These are phyloP conservation scores for Vanessa tameamea DNA, from an alignment of 1,140 invertebrate genomes.

Conservation along the genomic window DNA sequence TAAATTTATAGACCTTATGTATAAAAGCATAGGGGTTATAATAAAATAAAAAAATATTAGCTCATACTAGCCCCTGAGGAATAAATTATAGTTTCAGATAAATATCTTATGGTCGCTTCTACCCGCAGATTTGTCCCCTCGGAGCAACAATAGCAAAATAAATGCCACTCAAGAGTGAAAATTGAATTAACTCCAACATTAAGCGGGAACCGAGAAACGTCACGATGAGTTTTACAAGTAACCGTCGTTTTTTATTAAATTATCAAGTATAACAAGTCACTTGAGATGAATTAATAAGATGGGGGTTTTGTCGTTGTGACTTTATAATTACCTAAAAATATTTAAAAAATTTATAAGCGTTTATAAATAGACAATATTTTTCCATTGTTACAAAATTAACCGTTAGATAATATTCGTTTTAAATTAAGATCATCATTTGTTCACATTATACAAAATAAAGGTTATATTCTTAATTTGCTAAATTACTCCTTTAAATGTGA, in stretches of 20 bases:
- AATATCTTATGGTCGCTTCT: constrained; percentile 51
- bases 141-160: constrained; percentile 54
- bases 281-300: constrained; percentile 29
- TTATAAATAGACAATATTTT: neutral
- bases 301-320: constrained; percentile 16
- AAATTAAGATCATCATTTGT: no score
- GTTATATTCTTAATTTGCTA: no score
- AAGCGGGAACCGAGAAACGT: constrained; percentile 38
- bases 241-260: constrained; percentile 35
- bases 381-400: no score
- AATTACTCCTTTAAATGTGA: no score
- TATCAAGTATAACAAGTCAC: constrained; percentile 33
- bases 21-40: neutral
- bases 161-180: constrained; percentile 44
- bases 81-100: constrained; percentile 69
- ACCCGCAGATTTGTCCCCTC: constrained; percentile 60
- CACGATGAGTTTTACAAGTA: constrained; percentile 34
- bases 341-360: neutral
- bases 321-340: neutral
- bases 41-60: neutral
- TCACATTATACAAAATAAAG: no score
- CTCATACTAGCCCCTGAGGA: constrained; percentile 44
- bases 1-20: neutral
- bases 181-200: constrained; percentile 56
- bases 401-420: no score